Evolutionary conservation across 2,888 invertebrate genomes (phyloP).

Genomic region (Cheiracanthium punctorium): DNA sequence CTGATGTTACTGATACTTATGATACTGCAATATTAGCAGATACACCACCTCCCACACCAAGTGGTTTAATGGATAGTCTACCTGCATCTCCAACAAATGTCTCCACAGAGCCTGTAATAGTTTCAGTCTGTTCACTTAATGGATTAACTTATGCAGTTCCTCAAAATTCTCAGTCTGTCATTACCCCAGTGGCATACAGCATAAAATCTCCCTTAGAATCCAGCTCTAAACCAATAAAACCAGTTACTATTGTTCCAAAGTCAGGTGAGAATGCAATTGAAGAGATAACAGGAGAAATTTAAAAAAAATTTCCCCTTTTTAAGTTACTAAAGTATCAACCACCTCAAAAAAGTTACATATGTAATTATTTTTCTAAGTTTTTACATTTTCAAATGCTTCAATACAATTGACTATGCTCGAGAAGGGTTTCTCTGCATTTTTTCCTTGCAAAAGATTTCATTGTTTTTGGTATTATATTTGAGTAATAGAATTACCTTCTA

Average conservation of each 20-base stretch:
- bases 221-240: background rate
- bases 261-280: conserved; percentile 8
- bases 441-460: no score
- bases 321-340: no score
- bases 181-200: conserved; percentile 18
- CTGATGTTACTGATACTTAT: conserved; percentile 16
- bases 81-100: background rate
- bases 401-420: no score
- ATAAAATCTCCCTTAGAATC: conserved; percentile 22
- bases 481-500: no score
- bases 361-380: no score
- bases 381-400: no score
- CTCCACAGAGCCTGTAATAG: conserved; percentile 24
- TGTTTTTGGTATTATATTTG: no score
- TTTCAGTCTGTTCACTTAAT: conserved; percentile 32
- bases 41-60: conserved; percentile 58
- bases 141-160: conserved; percentile 41
- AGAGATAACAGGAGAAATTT: no score
- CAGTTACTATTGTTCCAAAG: conserved; percentile 6
- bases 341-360: no score
- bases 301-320: no score
- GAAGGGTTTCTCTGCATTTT: no score
- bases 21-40: conserved; percentile 29
- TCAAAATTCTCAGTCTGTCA: background rate
- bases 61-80: conserved; percentile 23